Base-by-base conservation (phyloP, 2,888 invertebrate species). In the Onchidella celtica region DNA sequence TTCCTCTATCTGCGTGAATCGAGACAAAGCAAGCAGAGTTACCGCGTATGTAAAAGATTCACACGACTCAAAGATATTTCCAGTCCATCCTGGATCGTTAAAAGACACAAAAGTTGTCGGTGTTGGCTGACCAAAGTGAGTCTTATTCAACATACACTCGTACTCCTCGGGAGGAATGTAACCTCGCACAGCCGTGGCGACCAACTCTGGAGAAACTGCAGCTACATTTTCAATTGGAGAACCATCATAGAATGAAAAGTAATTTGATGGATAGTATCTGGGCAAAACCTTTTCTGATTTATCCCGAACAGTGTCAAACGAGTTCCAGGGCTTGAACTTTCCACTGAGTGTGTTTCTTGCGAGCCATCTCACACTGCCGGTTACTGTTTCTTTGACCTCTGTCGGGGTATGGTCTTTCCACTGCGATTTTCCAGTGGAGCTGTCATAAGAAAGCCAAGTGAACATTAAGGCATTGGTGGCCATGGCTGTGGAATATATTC, bases 401-500 rank as follows among this genome's bases (percentile, higher is more conserved):
- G 14, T 21, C 0, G 55, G 32, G 63, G 24, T 61, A 74, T 70
- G 59, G 17, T 32, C 3, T 65, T 68, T 78, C 90, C 90, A 90
- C 17, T 74, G 47, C 0, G 88, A 82, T 57, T 85, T 85, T 17
- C 75, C 66, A 0, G 84, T 79, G 6, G 80, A 77, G 27, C 86
- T 86, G 80, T 90, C 87, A 82, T 85, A 88, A 11, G 85, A 73
- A 0, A 88, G 86, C 90, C 90, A 90, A 0, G 88, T 89, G 47
- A 87, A 88, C 24, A 90, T 83, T 34, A 90, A 78, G 0, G 88
- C 87, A 70, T 90, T 90, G 24, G 87, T 86, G 0, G 90, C 89
- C 89, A 90, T 90, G 2, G 89, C 84, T 1, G 90, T 90, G 0
- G 90, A 89, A 82, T 88, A 90, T 27, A 90, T 83, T 27, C 90